Percentiles rank a stretch among this genome's conserved stretches.
Conservation (phyloP, 2,888 invertebrate species). For the Andrena dorsata region DNA sequence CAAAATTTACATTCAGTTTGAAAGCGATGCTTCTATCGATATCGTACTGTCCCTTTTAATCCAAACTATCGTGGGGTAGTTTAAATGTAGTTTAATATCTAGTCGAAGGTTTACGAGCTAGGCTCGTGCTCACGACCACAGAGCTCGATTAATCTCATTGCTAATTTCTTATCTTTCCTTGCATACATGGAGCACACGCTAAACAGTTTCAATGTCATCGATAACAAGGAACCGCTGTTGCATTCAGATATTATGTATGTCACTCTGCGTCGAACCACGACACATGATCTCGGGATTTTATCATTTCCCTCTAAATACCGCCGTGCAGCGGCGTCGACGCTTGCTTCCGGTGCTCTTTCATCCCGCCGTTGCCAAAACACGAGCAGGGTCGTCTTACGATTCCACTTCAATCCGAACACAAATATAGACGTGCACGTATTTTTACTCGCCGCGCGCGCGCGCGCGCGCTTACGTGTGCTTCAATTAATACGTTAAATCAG, state of each 20-base stretch:
- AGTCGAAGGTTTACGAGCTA: not conserved
- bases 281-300: not conserved
- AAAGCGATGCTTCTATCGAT: not conserved
- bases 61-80: not conserved
- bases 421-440: not conserved
- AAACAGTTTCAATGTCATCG: constrained; percentile 15
- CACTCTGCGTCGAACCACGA: not conserved
- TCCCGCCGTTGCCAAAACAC: constrained; percentile 42
- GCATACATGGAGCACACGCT: not conserved
- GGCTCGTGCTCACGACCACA: not conserved
- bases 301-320: not conserved
- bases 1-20: constrained; percentile 4
- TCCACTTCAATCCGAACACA: not conserved
- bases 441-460: not conserved
- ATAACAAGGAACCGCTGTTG: constrained; percentile 28
- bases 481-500: not conserved
- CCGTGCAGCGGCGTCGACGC: constrained; percentile 36
- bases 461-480: not conserved
- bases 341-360: constrained; percentile 62
- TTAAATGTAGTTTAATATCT: not conserved
- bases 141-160: not conserved
- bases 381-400: constrained; percentile 37
- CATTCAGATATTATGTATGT: not conserved
- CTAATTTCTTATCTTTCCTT: constrained; percentile 36
- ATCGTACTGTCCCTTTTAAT: not conserved